Evolutionary conservation across 2,797 vertebrate species (phyloP).

Genomic region (Anas bahamensis): DNA sequence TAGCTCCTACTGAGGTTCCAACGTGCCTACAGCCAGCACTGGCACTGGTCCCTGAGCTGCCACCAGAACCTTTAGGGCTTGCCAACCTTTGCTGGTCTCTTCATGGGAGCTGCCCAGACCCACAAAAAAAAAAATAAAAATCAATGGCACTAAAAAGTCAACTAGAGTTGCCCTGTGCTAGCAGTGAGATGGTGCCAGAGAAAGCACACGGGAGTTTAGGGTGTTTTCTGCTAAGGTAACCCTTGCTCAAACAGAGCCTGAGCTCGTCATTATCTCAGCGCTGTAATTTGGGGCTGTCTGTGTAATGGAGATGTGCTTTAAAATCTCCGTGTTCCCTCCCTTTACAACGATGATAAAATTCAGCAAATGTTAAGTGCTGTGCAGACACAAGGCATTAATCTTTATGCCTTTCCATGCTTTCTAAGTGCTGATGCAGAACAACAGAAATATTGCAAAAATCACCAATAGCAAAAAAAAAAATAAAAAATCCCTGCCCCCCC

Average conservation of each 20-base stretch:
- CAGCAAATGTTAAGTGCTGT: background rate
- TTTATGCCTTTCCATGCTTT: background rate
- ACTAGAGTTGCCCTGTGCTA: background rate
- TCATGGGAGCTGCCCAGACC: background rate
- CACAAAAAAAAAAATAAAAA: background rate
- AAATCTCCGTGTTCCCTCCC: background rate
- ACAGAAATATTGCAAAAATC: background rate
- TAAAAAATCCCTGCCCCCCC: no score
- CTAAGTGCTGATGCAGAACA: background rate
- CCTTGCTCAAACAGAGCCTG: background rate
- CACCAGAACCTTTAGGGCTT: background rate
- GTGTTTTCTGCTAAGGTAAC: background rate
- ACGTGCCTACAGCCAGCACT: no score
- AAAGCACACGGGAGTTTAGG: background rate
- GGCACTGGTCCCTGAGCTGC: background rate
- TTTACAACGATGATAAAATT: background rate
- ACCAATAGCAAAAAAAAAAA: background rate
- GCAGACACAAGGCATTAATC: background rate
- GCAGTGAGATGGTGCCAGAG: background rate
- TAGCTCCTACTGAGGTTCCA: background rate
- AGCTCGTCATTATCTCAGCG: background rate
- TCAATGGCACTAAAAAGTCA: background rate
- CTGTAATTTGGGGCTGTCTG: background rate
- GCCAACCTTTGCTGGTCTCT: rapidly evolving
- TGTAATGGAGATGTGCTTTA: background rate